Base-by-base conservation (phyloP, 2,113 vertebrate genomes). In the Chaetops frenatus region DNA sequence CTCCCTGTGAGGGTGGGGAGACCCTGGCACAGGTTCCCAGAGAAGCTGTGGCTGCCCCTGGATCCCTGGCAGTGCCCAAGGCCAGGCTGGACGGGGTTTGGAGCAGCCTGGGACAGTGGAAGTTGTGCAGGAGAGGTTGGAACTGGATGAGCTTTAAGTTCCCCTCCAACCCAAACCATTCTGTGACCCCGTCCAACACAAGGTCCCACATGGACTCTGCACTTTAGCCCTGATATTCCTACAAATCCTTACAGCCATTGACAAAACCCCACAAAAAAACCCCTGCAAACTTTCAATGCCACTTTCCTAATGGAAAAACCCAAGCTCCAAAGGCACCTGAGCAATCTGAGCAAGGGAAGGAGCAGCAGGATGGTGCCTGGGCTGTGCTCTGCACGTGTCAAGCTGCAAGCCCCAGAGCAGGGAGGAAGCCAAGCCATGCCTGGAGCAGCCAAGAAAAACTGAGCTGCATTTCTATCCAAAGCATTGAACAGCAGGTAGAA, bases 191-290 rank as follows among this genome's bases (percentile, higher is more conserved):
- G 25, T 2, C 3, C 27, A 20, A 12, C 47, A 9, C 5, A 9
- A 65, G 50, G 12, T n/a, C 27, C 50, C 13, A 19, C 48, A 4
- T 0, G 0, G 19, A 11, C 48, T 47, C 53, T 4, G 7, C 19
- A 0, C 28, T 1, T 16, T 0, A 18, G 20, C 29, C 2, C 24
- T 4, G n/a, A 0, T 6, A 7, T 8, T 40, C 36, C 38, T 1
- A 53, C 20, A n/a, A 48, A 5, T 4, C 33, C 69, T 23, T 1
- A 1, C 23, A 35, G 73, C 11, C 35, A 1, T 7, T 4, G 22
- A 36, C 5, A 9, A 66, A 81, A 2, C 57, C 51, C 31, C 9
- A 1, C 4, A 7, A 45, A 72, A 7, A 45, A 72, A 8, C 1
- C 40, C 51, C 50, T 28, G 21, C 47, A 56, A 33, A 23, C 40